Conservation (phyloP, 2,113 vertebrate genomes). For the Hippolais icterina region DNA sequence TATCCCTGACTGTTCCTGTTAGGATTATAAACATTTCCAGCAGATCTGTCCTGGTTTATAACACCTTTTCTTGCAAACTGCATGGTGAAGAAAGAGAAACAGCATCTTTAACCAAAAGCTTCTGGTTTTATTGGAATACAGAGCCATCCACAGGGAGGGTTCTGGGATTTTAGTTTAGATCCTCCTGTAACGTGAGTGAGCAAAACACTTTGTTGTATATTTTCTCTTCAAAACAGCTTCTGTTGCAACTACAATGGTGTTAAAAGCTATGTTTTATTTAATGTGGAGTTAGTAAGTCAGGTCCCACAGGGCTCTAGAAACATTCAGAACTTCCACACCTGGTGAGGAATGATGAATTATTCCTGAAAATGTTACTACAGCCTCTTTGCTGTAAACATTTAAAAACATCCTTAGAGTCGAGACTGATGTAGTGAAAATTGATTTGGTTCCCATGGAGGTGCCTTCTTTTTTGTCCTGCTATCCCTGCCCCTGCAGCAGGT, state of each 20-base stretch:
- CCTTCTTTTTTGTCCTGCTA: neutral
- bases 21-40: neutral
- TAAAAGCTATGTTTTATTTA: neutral
- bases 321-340: neutral
- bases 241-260: rapidly evolving
- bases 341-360: neutral
- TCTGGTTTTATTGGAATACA: neutral
- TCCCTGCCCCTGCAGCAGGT: neutral
- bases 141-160: neutral
- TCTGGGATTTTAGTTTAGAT: neutral
- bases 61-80: neutral
- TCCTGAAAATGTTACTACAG: neutral
- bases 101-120: neutral
- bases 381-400: neutral
- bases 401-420: rapidly evolving
- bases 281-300: neutral
- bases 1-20: neutral
- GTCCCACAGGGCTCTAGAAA: neutral
- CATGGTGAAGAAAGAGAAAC: neutral
- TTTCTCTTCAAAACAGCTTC: rapidly evolving
- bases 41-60: neutral
- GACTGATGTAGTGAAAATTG: neutral
- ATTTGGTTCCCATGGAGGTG: neutral
- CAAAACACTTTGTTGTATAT: neutral
- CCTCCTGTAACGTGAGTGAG: neutral